Evolutionary conservation across 2,888 invertebrate species (phyloP), one percentile per base, ranked within the genome.

Genomic region (Sabellastarte sp.): DNA sequence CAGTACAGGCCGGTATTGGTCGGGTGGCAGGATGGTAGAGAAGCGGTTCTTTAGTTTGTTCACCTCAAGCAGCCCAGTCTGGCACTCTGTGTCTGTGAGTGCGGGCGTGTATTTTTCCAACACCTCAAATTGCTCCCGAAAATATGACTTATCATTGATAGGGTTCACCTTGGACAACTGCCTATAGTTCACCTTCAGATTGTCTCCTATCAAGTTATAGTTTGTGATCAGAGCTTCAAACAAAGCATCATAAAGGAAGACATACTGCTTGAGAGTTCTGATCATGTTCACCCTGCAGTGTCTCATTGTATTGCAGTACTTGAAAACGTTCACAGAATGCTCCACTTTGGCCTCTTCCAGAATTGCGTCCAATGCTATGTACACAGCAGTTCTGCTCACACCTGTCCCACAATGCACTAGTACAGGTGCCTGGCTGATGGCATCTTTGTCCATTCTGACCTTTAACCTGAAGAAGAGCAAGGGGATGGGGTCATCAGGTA

Each of bases 341-440:
- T 82, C 78, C n/a, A 63, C 62, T 20, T 74, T 69, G 57, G 81
- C 82, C 67, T 81, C 79, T 26, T 79, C 76, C 56, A 81, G 56
- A 2, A 82, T 73, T n/a, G 77, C 72, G 65, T 84, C 82, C 1
- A 83, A 68, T 2, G 82, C 82, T 10, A 83, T 81, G 71, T 76
- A 84, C 2, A 77, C 77, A 1, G 77, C 83, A 2, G 81, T 78
- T 29, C 81, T 68, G 57, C 79, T 80, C 32, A 82, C 77, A 0
- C 83, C 84, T 3, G 83, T 82, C 5, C 82, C 82, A 70, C 83
- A 82, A 63, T 83, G 83, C 3, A 83, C 82, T 32, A 83, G 67
- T 20, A 81, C 64, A 0, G 81, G 82, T 0, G 64, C 69, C 28
- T 59, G 53, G 30, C 53, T 51, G 26, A 10, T 64, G 56, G 31